phyloP scores from a whole-genome alignment of 2,113 vertebrate species.

The Gnathonemus longibarbis region DNA sequence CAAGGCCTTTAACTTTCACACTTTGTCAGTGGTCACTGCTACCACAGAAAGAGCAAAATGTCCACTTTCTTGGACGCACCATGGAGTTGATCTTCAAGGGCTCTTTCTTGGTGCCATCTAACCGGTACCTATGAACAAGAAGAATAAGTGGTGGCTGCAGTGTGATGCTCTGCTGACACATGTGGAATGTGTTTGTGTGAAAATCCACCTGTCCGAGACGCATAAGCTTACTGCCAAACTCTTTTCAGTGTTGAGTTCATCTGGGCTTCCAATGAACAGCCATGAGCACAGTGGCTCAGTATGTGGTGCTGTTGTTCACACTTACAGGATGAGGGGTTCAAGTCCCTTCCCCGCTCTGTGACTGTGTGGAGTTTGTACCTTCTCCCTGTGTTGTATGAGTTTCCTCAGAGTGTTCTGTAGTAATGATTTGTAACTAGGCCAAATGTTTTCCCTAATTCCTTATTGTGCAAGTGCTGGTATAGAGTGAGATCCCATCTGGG shows the following conservation, averaged over 20 bases:
- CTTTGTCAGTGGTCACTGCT: background rate
- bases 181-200: background rate
- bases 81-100: conserved; percentile 91
- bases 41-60: background rate
- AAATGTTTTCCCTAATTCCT: background rate
- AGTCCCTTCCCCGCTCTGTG: background rate
- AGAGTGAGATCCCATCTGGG: background rate
- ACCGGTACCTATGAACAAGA: conserved; percentile 68
- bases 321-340: background rate
- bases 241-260: background rate
- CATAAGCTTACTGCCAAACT: background rate
- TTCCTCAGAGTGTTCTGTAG: background rate
- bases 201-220: background rate
- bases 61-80: conserved; percentile 58
- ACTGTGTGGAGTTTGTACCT: background rate
- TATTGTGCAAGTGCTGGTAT: background rate
- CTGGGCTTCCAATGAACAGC: background rate
- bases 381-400: background rate
- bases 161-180: background rate
- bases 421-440: background rate
- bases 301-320: background rate
- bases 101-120: conserved; percentile 94
- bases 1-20: background rate
- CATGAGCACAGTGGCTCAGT: background rate
- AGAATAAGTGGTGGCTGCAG: background rate